Percentiles rank a stretch among this genome's conserved stretches.
Evolutionary conservation across 2,113 vertebrate genomes (phyloP).

Genomic region (Lipophrys pholis): DNA sequence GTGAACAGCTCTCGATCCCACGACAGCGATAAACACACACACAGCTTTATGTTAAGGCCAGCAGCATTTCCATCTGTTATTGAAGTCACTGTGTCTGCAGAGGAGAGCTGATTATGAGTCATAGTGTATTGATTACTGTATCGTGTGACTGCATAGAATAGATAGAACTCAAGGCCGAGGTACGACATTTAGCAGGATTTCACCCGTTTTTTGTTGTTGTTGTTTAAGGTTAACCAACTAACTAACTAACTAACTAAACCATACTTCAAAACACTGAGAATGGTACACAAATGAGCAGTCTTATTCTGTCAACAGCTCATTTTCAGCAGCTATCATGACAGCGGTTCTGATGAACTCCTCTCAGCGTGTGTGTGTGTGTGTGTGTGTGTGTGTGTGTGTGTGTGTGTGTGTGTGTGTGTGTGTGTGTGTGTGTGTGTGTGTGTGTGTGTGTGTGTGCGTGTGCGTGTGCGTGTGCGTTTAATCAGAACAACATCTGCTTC

Average conservation of each 20-base stretch:
- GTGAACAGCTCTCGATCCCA: too few species aligned
- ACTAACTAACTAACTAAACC: neutral
- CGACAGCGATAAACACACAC: neutral
- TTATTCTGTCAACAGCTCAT: conserved; percentile 24
- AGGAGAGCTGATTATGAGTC: conserved; percentile 38
- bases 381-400: conserved; percentile 13
- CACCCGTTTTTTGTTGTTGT: neutral
- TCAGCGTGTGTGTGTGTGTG: conserved; percentile 24
- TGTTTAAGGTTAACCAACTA: too few species aligned
- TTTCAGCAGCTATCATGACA: conserved; percentile 53
- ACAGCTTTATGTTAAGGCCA: neutral
- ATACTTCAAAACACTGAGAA: neutral
- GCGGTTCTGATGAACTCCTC: conserved; percentile 25
- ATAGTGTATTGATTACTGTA: conserved; percentile 47
- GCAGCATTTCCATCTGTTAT: too few species aligned
- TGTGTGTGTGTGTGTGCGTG: neutral
- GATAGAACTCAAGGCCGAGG: conserved; percentile 5
- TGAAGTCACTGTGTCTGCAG: neutral
- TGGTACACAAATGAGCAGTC: neutral
- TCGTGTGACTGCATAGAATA: conserved; percentile 43
- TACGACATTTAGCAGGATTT: conserved; percentile 11
- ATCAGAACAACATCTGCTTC: conserved; percentile 81
- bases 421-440: conserved; percentile 39
- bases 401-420: conserved; percentile 25
- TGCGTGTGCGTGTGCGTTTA: conserved; percentile 59